phyloP scores from a whole-genome alignment of 2,888 invertebrate genomes.

The Drosophila rubida region DNA sequence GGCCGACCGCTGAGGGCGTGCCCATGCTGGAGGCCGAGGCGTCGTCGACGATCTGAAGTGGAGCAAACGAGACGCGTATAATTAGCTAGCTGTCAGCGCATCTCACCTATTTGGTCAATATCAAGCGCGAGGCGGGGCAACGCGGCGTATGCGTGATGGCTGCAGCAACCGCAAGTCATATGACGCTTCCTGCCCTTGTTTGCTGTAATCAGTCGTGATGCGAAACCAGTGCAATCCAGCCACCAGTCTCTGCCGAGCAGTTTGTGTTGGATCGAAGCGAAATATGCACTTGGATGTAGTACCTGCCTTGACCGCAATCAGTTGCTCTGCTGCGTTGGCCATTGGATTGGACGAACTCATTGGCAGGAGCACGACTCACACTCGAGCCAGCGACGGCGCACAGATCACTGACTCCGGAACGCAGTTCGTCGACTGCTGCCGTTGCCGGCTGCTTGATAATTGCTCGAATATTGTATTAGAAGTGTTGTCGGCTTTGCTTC shows the following conservation, averaged over 20 bases:
- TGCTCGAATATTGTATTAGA: slow-evolving; percentile 64
- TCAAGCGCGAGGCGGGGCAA: neutral
- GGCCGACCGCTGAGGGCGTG: slow-evolving; percentile 44
- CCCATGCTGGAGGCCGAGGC: slow-evolving; percentile 60
- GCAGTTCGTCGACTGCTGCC: slow-evolving; percentile 55
- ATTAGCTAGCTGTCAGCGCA: neutral
- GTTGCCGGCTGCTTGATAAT: slow-evolving; percentile 65
- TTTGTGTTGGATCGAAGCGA: neutral
- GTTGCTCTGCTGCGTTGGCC: slow-evolving; percentile 3
- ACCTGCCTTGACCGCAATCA: slow-evolving; percentile 64
- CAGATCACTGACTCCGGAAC: slow-evolving; percentile 22
- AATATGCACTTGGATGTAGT: slow-evolving; percentile 33
- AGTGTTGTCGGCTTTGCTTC: slow-evolving; percentile 57
- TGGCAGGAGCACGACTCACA: slow-evolving; percentile 7
- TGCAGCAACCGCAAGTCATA: slow-evolving; percentile 2
- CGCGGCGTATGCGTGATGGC: slow-evolving; percentile 36
- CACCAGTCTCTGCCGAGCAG: slow-evolving; percentile 7
- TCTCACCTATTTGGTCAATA: neutral
- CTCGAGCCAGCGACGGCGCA: too few species aligned
- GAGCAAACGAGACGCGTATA: slow-evolving; percentile 3
- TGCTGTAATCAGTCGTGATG: slow-evolving; percentile 9
- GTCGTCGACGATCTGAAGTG: slow-evolving; percentile 73
- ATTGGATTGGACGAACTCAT: slow-evolving; percentile 19
- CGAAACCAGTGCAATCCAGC: slow-evolving; percentile 40
- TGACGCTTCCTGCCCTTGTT: slow-evolving; percentile 23